Evolutionary conservation across 2,113 vertebrate genomes (phyloP).

Genomic region (Neoarius graeffei): DNA sequence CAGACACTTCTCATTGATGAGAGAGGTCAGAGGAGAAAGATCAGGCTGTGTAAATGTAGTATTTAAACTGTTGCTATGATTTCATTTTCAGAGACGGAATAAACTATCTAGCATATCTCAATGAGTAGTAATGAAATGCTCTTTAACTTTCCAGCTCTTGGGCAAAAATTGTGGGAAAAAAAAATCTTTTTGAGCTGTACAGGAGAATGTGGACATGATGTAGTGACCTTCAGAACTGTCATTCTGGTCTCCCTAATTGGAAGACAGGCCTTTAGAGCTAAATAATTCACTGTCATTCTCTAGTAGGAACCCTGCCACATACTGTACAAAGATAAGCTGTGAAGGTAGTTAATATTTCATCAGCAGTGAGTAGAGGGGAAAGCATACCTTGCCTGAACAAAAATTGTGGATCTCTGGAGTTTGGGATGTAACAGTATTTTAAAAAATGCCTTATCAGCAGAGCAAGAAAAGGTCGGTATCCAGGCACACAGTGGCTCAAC

Average conservation of each 20-base stretch:
- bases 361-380: slow-evolving; percentile 16
- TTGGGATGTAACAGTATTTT: slow-evolving; percentile 15
- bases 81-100: not conserved
- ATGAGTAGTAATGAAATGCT: not conserved
- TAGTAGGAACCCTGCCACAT: slow-evolving; percentile 28
- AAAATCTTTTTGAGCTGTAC: slow-evolving; percentile 17
- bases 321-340: slow-evolving; percentile 43
- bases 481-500: slow-evolving; percentile 12
- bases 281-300: slow-evolving; percentile 41
- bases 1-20: not conserved
- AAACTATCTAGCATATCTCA: not conserved
- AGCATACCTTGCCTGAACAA: slow-evolving; percentile 25
- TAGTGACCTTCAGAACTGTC: slow-evolving; percentile 47
- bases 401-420: slow-evolving; percentile 41
- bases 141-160: slow-evolving; percentile 35
- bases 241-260: slow-evolving; percentile 48
- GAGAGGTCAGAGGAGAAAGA: not conserved
- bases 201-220: slow-evolving; percentile 41
- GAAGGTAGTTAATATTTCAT: slow-evolving; percentile 42
- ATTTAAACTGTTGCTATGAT: not conserved
- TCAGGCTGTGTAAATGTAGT: not conserved
- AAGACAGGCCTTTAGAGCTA: slow-evolving; percentile 29
- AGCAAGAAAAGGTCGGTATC: slow-evolving; percentile 37
- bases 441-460: slow-evolving; percentile 39
- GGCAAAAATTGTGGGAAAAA: not conserved